Percentiles rank a stretch among this genome's conserved stretches.
These are phyloP conservation scores for Limonius californicus DNA, from an alignment of 1,140 invertebrate genomes.

Conservation along the genomic window DNA sequence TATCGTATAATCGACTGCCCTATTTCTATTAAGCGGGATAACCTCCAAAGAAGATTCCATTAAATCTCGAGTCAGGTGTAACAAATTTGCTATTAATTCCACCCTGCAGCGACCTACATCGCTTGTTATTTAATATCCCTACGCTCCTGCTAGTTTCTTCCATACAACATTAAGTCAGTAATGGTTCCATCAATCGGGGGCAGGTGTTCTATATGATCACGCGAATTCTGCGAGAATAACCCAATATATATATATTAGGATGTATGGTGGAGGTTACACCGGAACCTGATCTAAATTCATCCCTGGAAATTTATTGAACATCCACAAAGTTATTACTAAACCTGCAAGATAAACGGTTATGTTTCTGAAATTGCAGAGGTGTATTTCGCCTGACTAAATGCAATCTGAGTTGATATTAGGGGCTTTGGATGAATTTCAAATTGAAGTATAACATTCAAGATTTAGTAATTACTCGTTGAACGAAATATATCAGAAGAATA, in stretches of 20 bases:
- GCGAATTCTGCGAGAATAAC: neutral
- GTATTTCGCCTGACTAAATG: too few relatives aligned
- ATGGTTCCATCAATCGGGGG: slow-evolving; percentile 1
- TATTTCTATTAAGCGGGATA: neutral
- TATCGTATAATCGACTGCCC: neutral
- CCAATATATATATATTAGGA: neutral
- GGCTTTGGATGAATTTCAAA: too few relatives aligned
- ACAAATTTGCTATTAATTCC: slow-evolving; percentile 1
- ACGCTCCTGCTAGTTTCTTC: neutral
- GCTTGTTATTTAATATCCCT: neutral
- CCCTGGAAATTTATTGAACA: too few relatives aligned
- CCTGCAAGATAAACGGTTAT: too few relatives aligned
- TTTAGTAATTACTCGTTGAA: too few relatives aligned
- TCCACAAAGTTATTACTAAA: too few relatives aligned
- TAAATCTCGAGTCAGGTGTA: neutral
- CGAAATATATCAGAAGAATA: too few relatives aligned
- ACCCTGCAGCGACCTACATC: neutral
- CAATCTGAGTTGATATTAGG: too few relatives aligned
- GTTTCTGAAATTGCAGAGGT: too few relatives aligned
- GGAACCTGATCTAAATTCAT: too few relatives aligned
- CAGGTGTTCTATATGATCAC: neutral
- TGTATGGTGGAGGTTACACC: neutral
- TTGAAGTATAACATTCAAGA: too few relatives aligned
- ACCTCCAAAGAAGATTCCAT: neutral
- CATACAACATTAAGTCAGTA: neutral